These are phyloP conservation scores for Epinephelus fuscoguttatus DNA, from an alignment of 2,113 vertebrate genomes.

Conservation along the genomic window DNA sequence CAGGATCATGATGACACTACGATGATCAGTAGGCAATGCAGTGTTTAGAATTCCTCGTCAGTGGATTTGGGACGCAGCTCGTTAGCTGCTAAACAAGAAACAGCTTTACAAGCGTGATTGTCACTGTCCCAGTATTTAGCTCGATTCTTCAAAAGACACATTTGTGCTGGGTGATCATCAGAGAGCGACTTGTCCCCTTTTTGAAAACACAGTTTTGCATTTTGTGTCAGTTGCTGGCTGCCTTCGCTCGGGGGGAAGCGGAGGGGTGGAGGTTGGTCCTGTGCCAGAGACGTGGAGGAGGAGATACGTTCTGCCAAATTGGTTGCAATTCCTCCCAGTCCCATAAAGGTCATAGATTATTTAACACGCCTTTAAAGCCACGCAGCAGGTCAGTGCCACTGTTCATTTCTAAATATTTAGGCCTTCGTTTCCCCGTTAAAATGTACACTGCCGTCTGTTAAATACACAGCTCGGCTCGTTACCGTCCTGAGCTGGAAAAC, in stretches of 20 bases:
- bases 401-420: slow-evolving; percentile 41
- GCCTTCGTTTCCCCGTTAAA: slow-evolving; percentile 25
- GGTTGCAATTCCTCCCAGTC: slow-evolving; percentile 62
- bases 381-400: slow-evolving; percentile 22
- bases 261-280: slow-evolving; percentile 44
- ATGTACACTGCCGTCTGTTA: slow-evolving; percentile 1
- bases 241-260: not conserved
- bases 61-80: not conserved
- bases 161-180: slow-evolving; percentile 13
- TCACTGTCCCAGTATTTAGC: slow-evolving; percentile 2
- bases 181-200: slow-evolving; percentile 23
- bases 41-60: not conserved
- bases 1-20: not conserved
- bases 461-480: slow-evolving; percentile 39
- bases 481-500: slow-evolving; percentile 16
- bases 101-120: not conserved
- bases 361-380: slow-evolving; percentile 55
- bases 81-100: not conserved
- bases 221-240: slow-evolving; percentile 44
- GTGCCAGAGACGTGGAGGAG: slow-evolving; percentile 61
- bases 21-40: not conserved
- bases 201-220: slow-evolving; percentile 28
- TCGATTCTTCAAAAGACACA: slow-evolving; percentile 15
- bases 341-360: slow-evolving; percentile 77
- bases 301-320: slow-evolving; percentile 67